Base-by-base conservation (phyloP, 2,797 vertebrate species). In the Myripristis murdjan region DNA sequence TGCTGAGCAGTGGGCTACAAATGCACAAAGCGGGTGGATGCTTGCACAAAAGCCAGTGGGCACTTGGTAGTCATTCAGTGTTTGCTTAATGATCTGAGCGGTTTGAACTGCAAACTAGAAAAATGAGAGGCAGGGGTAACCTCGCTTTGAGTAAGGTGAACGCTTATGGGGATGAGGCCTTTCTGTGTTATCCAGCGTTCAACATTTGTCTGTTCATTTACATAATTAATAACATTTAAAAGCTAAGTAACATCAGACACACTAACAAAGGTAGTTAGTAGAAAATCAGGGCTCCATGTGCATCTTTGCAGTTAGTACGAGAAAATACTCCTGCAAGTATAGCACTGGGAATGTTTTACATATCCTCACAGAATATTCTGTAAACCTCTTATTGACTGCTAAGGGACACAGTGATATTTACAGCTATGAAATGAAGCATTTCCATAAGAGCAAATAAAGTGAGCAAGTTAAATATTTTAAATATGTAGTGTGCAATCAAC, bases 81-180 rank as follows among this genome's bases (percentile, higher is more conserved):
- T 73, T 75, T 73, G 31, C 44, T 26, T 64, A 58, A 72, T 56
- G 70, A 87, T 75, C 37, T 64, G 53, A 49, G 58, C 52, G 48
- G 61, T 70, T 59, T 65, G 24, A 75, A 60, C 18, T 60, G 77
- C 77, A 81, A 83, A 79, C 59, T 69, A 62, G 31, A 33, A 9
- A 26, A 47, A 63, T 54, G 31, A 15, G 37, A 72, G 46, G 22
- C 23, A 37, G 4, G 37, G 37, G 14, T 11, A 14, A 39, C 12
- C 2, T 39, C 39, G 4, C 5, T 41, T 14, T 15, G 39, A 41
- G 39, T 41, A 1, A 41, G 39, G 39, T 16, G 39, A 41, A 39
- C 39, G 39, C 14, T 5, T 41, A 11, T 37, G 35, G 39, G 4
- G 39, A 41, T 12, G 35, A 37, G 35, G 35, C 35, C 35, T 33